Evolutionary conservation across 35 echinoderm and acorn worm species (phyloP).

Genomic region (Stichopus chloronotus): DNA sequence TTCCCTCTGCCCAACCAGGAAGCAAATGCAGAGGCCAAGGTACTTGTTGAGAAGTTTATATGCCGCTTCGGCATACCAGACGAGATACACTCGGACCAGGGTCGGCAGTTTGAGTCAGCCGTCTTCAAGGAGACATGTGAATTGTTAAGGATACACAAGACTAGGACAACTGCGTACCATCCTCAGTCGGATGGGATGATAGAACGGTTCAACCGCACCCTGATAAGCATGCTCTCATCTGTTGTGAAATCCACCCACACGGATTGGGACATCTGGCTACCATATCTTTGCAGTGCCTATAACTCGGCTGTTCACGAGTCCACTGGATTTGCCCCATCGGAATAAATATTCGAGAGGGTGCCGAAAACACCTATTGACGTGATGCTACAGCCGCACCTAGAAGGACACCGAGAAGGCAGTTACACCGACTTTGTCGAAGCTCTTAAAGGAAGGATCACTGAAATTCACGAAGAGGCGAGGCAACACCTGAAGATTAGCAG

Average conservation of each 20-base stretch:
- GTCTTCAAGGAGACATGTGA: conserved; percentile 49
- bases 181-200: conserved; percentile 64
- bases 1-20: conserved; percentile 49
- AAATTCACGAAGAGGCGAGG: background rate
- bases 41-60: conserved; percentile 50
- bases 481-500: background rate
- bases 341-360: conserved; percentile 35
- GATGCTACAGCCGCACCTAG: background rate
- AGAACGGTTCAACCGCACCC: conserved; percentile 26
- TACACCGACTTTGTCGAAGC: background rate
- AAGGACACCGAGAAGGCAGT: background rate
- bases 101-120: conserved; percentile 66
- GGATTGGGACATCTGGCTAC: conserved; percentile 69
- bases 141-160: conserved; percentile 42
- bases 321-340: conserved; percentile 7
- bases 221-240: conserved; percentile 37
- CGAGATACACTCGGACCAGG: conserved; percentile 59
- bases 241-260: conserved; percentile 27
- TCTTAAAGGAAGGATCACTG: background rate
- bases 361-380: conserved; percentile 27
- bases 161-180: conserved; percentile 57
- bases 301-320: background rate
- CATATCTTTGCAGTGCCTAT: conserved; percentile 45
- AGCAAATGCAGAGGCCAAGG: conserved; percentile 46
- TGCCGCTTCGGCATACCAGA: conserved; percentile 32